Evolutionary conservation across 2,113 vertebrate species (phyloP), one percentile per base, ranked within the genome.

Genomic region (Chionis minor): DNA sequence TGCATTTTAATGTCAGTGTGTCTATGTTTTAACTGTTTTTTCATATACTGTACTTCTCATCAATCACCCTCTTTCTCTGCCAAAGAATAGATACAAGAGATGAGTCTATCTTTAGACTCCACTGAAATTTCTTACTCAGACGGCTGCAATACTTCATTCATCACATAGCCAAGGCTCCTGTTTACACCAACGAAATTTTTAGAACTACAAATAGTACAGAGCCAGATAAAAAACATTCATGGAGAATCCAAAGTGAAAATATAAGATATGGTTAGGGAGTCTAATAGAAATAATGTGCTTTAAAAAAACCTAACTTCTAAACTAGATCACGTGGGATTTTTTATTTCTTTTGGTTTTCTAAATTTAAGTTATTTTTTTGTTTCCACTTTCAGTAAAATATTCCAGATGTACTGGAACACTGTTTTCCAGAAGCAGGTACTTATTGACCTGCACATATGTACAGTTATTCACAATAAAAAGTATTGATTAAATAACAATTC

Each of bases 1-100:
- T 95, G 74, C 93, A 96, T 97, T 98, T 96, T 88, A 96, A 94
- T 92, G 95, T 96, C 95, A 97, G 95, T 4, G 38, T 66, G 73
- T 62, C 95, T 95, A 90, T 83, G 77, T 90, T 92, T 86, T 93
- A 95, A 90, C 90, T 86, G 72, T 80, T 89, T 95, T 97, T 96
- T 97, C 94, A 96, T 95, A 86, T 87, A 77, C 81, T 89, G 65
- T 40, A 56, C 83, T 87, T 84, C 95, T 96, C 42, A 5, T 94
- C 92, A 94, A 80, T 97, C 95, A 91, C 40, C n/a, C 54, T 92
- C 85, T 94, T 93, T 72, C 74, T 88, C 81, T 83, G 81, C 79
- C 62, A 80, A 85, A 85, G 63, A 95, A 84, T 11, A 94, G 78
- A 75, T 90, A 75, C 35, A 86, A 84, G 79, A 92, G 73, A 81